Evolutionary conservation across 1,140 invertebrate genomes (phyloP), one percentile per base, ranked within the genome.

Genomic region (Heliconius nattereri): DNA sequence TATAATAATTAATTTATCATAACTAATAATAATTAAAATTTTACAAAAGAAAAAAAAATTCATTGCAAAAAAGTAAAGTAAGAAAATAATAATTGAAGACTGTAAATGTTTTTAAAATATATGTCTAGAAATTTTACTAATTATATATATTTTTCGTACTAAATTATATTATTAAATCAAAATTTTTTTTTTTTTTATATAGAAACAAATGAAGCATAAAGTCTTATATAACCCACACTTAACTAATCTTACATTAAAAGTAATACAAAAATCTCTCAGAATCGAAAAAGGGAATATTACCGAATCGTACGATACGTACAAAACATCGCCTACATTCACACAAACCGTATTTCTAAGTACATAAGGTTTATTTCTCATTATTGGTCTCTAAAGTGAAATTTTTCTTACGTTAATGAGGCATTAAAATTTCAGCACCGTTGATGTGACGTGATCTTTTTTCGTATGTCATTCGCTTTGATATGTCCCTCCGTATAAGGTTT

Each of bases 261-360:
- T 57, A 57, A 72, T 72, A 72, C 71, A 40, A 72, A 72, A 72
- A 72, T 9, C 29, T 37, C 71, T 72, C 71, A 72, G 71, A 72
- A 72, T 72, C 71, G 71, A 37, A 72, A 52, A 72, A 72, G 71
- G 71, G 71, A 72, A 72, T 72, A 72, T 72, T 72, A 66, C 60
- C 32, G 32, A 72, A 72, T 72, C 71, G 71, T 72, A n/a, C n/a
- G 71, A 72, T 72, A 72, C 6, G 2, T 40, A 6, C 71, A 37
- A 72, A 35, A 37, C 2, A 37, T 37, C 16, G 5, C 19, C 35
- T 5, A 72, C 71, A 72, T 35, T 72, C 35, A 37, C 9, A n/a
- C 2, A 72, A 72, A 7, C 19, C 35, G 29, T 72, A 72, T 72
- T 1, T 1, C 9, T 6, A 40, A 20, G 1, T 2, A 7, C 7